phyloP scores from a whole-genome alignment of 2,113 vertebrate genomes.

The Myodes glareolus region DNA sequence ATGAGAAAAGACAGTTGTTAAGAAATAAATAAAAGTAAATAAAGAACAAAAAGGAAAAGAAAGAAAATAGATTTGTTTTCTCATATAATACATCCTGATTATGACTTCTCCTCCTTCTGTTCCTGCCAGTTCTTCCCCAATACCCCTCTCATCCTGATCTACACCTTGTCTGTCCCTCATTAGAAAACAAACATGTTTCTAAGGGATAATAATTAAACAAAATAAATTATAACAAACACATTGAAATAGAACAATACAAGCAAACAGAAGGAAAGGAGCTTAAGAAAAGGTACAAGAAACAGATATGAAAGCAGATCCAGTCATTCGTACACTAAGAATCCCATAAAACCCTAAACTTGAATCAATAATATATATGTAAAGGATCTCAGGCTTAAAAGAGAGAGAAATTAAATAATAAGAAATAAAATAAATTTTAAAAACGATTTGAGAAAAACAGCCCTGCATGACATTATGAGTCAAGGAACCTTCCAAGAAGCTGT shows the following conservation, averaged over 20 bases:
- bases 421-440: not conserved
- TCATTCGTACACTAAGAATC: not conserved
- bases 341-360: not conserved
- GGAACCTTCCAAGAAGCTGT: not conserved
- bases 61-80: not conserved
- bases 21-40: too few species aligned
- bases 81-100: too few species aligned
- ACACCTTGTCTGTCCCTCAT: not conserved
- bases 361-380: not conserved
- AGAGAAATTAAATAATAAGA: not conserved
- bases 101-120: not conserved
- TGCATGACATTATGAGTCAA: not conserved
- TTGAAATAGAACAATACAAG: not conserved
- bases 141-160: too few species aligned
- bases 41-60: too few species aligned
- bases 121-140: not conserved
- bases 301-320: not conserved
- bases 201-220: not conserved
- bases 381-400: not conserved
- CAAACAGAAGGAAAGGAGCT: not conserved
- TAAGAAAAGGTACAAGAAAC: not conserved
- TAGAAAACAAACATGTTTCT: not conserved
- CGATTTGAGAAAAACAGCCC: not conserved
- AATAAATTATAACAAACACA: not conserved
- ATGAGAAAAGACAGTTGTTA: too few species aligned